These are phyloP conservation scores for Melitaea cinxia DNA, from an alignment of 1,140 invertebrate genomes.

Conservation along the genomic window DNA sequence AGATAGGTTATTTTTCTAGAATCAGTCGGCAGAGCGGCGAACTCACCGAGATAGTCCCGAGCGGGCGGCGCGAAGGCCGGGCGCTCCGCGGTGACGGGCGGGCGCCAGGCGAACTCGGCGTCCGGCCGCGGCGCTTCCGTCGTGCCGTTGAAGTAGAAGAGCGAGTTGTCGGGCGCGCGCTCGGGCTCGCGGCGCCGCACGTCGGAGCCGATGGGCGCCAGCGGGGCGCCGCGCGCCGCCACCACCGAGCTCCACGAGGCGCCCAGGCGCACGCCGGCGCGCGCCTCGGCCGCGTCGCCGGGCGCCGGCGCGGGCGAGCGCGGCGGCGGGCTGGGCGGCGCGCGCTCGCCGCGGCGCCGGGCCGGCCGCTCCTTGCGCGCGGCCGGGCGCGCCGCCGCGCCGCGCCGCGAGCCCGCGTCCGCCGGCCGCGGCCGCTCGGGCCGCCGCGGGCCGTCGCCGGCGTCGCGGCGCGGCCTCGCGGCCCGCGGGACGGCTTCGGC, in stretches of 20 bases:
- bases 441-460: constrained; percentile 24
- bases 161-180: constrained; percentile 48
- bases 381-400: constrained; percentile 28
- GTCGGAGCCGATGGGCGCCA: constrained; percentile 45
- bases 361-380: constrained; percentile 38
- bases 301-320: constrained; percentile 31
- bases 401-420: constrained; percentile 30
- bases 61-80: constrained; percentile 27
- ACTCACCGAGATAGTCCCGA: constrained; percentile 44
- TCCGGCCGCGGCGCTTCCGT: constrained; percentile 85
- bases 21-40: no score
- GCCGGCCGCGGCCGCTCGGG: constrained; percentile 25
- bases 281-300: constrained; percentile 27
- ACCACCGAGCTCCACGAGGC: constrained; percentile 53
- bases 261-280: constrained; percentile 47
- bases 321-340: constrained; percentile 30
- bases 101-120: constrained; percentile 37
- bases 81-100: constrained; percentile 30
- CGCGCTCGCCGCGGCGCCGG: constrained; percentile 37
- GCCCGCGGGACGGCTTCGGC: constrained; percentile 17
- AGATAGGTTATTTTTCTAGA: not conserved
- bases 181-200: constrained; percentile 47
- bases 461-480: constrained; percentile 23
- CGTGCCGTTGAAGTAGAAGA: constrained; percentile 63
- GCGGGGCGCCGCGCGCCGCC: constrained; percentile 39